phyloP scores from a whole-genome alignment of 2,797 vertebrate species.

The Triplophysa bombifrons region DNA sequence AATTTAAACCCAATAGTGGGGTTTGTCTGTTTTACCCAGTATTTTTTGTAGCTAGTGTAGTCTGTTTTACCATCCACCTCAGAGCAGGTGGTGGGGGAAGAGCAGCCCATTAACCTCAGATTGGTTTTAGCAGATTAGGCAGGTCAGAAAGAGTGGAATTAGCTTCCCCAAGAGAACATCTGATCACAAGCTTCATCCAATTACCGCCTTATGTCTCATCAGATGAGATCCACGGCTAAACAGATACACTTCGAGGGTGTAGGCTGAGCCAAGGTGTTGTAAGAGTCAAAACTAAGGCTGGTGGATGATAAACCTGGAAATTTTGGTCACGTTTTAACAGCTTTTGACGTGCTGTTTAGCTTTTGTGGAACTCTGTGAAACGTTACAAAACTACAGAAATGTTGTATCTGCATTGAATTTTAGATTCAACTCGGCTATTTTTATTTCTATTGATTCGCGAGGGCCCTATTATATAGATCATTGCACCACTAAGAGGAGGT shows the following conservation, averaged over 20 bases:
- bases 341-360: not conserved
- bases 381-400: not conserved
- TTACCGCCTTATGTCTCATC: constrained; percentile 68
- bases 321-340: constrained; percentile 26
- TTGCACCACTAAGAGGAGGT: constrained; percentile 27
- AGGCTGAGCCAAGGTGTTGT: constrained; percentile 46
- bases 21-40: too few species aligned
- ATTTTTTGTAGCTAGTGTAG: not conserved
- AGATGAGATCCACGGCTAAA: constrained; percentile 69
- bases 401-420: constrained; percentile 6
- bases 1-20: too few species aligned
- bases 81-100: constrained; percentile 51
- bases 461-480: constrained; percentile 35
- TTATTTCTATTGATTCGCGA: constrained; percentile 41
- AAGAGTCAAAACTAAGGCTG: constrained; percentile 33
- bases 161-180: constrained; percentile 75
- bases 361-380: not conserved
- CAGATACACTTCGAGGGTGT: constrained; percentile 59
- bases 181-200: constrained; percentile 74
- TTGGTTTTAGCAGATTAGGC: constrained; percentile 68
- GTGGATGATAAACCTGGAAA: constrained; percentile 22
- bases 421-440: constrained; percentile 11
- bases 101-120: constrained; percentile 56
- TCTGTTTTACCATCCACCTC: constrained; percentile 34
- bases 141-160: constrained; percentile 74